Percentiles rank a stretch among this genome's conserved stretches.
Evolutionary conservation across 2,113 vertebrate species (phyloP).

Genomic region (Xenotilapia leptura): DNA sequence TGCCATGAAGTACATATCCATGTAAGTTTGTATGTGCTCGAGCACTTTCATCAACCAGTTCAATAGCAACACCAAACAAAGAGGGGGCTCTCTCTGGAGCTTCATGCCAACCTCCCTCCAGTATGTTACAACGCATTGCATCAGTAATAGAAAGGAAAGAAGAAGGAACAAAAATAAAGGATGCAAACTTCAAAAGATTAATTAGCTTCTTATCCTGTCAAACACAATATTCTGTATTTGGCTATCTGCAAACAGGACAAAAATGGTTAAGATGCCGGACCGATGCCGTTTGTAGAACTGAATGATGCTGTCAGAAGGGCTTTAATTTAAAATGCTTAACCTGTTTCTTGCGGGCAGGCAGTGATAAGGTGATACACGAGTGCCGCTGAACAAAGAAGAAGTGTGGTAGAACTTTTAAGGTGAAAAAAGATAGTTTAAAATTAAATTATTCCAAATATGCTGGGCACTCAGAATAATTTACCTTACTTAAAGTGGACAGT

Average conservation of each 20-base stretch:
- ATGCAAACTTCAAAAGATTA: slow-evolving; percentile 17
- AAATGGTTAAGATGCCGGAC: background rate
- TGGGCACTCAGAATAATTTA: background rate
- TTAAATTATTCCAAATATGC: background rate
- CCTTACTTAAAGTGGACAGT: background rate
- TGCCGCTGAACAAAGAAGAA: background rate
- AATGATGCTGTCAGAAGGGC: background rate
- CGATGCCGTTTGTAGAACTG: background rate
- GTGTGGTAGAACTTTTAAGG: background rate
- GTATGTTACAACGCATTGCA: slow-evolving; percentile 34
- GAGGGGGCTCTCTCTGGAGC: background rate
- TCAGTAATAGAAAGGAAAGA: slow-evolving; percentile 10
- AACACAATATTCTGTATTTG: slow-evolving; percentile 4
- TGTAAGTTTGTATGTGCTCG: background rate
- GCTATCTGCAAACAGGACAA: background rate
- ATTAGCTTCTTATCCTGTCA: slow-evolving; percentile 20
- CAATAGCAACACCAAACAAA: background rate
- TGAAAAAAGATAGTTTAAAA: background rate
- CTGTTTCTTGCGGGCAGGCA: background rate
- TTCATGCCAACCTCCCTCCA: background rate
- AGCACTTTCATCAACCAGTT: background rate
- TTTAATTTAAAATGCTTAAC: background rate
- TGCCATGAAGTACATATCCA: background rate
- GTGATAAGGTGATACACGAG: background rate
- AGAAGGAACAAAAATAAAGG: background rate